Evolutionary conservation across 2,797 vertebrate genomes (phyloP).

Genomic region (Spheniscus humboldti): DNA sequence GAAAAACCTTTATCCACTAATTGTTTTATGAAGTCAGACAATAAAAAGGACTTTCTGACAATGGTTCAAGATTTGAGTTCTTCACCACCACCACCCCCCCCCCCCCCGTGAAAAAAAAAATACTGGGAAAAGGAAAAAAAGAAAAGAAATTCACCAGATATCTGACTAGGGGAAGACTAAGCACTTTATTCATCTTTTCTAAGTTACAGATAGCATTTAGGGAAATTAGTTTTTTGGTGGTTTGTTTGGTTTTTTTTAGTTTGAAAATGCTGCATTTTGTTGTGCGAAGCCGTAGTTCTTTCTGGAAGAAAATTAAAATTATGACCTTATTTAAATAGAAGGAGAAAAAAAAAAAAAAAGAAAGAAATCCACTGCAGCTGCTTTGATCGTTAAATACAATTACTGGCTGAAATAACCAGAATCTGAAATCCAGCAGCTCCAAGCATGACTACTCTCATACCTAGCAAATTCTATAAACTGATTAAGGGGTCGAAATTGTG

Average conservation of each 20-base stretch:
- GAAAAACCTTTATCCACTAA: background rate
- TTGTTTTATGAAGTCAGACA: background rate
- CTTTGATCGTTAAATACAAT: slow-evolving; percentile 32
- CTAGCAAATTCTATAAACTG: background rate
- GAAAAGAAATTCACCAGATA: background rate
- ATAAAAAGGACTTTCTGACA: background rate
- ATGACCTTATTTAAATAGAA: slow-evolving; percentile 10
- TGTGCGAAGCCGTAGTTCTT: background rate
- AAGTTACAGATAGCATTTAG: background rate
- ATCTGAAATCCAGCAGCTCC: slow-evolving; percentile 42
- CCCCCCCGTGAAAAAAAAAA: background rate
- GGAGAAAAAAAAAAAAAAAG: background rate
- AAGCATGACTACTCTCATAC: background rate
- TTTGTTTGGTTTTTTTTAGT: background rate
- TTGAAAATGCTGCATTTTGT: background rate
- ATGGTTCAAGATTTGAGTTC: background rate
- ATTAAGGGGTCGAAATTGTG: background rate
- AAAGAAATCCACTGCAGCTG: background rate
- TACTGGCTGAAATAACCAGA: slow-evolving; percentile 26
- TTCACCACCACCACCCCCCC: background rate
- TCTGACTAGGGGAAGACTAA: background rate
- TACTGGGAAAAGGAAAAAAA: background rate
- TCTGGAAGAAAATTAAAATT: background rate
- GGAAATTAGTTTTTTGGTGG: background rate
- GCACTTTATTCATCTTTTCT: background rate